Base-by-base conservation (phyloP, 92 coral and sea anemone genomes). In the Heteractis magnifica region DNA sequence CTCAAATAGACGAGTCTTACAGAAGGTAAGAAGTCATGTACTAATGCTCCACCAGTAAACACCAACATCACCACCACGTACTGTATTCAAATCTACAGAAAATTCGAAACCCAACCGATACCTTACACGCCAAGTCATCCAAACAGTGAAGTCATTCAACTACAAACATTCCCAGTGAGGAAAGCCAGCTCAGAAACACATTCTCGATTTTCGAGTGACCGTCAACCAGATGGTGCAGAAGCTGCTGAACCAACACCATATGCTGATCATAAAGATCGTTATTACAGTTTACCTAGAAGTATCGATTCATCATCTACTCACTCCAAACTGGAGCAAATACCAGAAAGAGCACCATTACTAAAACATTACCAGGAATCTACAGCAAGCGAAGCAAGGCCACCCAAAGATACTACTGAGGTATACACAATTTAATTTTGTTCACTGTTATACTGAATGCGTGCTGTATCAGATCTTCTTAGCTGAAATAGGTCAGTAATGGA, bases 141-240 rank as follows among this genome's bases (percentile, higher is more conserved):
- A 49, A 84, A 84, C 77, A 83, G 90, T 71, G 94, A 91, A 19
- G 90, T 82, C 48, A 83, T 93, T 56, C 94, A 79, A 19, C 77
- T 93, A 77, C 93, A 87, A 18, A 79, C 91, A 50, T 92, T 91
- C 82, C 94, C 94, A 65, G 76, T 50, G 19, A 91, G 91, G 10
- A 88, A 85, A 78, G 94, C 85, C 16, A 79, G 82, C 80, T 72
- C 91, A 71, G 87, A 87, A 26, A 83, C 85, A 51, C 94, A 83
- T 74, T 94, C 91, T 51, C 90, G 81, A 87, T 62, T 85, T 70
- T 86, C 91, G 34, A 86, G 91, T 78, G 99, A 96, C 65, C 92
- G 99, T 50, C 90, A 93, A 15, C 99, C 99, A 14, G 99, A 96
- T 83, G 99, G 99, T 51, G 99, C 99, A 65, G 99, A 96, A 79